Evolutionary conservation across 1,140 invertebrate species (phyloP), one percentile per base, ranked within the genome.

Genomic region (Heliconius nattereri): DNA sequence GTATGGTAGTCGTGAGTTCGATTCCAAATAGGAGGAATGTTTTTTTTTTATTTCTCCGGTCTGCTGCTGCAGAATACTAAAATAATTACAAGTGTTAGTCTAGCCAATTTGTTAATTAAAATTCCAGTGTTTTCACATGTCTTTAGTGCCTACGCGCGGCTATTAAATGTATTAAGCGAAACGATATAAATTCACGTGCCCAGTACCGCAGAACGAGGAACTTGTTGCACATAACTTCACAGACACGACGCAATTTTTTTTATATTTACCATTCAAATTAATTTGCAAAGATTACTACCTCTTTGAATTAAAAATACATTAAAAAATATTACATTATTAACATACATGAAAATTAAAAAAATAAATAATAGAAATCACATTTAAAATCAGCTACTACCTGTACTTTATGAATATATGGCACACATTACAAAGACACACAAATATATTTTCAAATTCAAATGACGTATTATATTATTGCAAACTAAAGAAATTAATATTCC

Each of bases 161-260:
- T 76, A 66, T 60, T 66, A 75, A 80, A 71, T 40, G 20, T 76
- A 77, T 71, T 81, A 78, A 81, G 35, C 81, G 82, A 82, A 76
- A 79, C 88, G 84, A 87, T 86, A 84, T 89, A 89, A 91, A 93
- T 94, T 92, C 91, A 85, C 86, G 81, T 89, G 86, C 78, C 79
- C 87, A 92, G 83, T 89, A 89, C 86, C 79, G 90, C 89, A 92
- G 88, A 94, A 94, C 92, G 89, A 85, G 88, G 85, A 88, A 90
- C 83, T 84, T 81, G 66, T 20, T 57, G 78, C 78, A 76, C 78
- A 26, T 66, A 29, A 66, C 5, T 29, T 16, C 26, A 6, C 60
- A 66, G 60, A 66, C 60, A 66, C 60, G 60, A 66, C 60, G 23
- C 13, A 16, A 20, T 7, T 23, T 23, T 57, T 66, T 66, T 29